Evolutionary conservation across 2,888 invertebrate genomes (phyloP).

Genomic region (Ichneumoninae sp.): DNA sequence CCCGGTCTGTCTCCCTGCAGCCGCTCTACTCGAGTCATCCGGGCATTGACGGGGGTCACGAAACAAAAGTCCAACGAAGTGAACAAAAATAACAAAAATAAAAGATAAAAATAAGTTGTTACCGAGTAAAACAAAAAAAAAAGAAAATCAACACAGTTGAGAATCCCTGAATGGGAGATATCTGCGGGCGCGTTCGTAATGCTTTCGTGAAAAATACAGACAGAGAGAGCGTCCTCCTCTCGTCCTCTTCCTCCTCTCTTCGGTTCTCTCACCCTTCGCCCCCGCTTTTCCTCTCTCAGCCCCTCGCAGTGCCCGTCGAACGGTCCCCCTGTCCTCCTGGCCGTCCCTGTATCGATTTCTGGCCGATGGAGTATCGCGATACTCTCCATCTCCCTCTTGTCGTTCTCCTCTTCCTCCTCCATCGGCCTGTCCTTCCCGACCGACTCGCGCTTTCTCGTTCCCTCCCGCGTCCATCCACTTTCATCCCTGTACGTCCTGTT

Average conservation of each 20-base stretch:
- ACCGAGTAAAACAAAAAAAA: constrained; percentile 30
- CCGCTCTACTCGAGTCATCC: neutral
- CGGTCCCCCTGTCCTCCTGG: constrained; percentile 69
- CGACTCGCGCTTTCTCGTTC: constrained; percentile 12
- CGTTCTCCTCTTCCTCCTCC: constrained; percentile 35
- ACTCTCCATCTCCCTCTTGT: constrained; percentile 63
- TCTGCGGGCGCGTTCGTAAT: constrained; percentile 76
- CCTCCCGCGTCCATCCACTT: constrained; percentile 19
- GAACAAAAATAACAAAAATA: neutral
- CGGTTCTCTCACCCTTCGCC: constrained; percentile 17
- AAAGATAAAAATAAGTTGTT: constrained; percentile 4
- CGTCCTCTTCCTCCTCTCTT: constrained; percentile 49
- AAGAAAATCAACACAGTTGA: constrained; percentile 66
- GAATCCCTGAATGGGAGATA: constrained; percentile 71
- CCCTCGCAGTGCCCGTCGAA: constrained; percentile 53
- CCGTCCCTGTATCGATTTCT: constrained; percentile 80
- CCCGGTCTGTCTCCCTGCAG: neutral
- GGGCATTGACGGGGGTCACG: neutral
- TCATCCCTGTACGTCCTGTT: constrained; percentile 44
- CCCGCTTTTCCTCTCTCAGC: constrained; percentile 35
- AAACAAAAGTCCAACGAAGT: neutral
- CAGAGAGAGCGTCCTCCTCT: constrained; percentile 65
- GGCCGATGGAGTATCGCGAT: constrained; percentile 78
- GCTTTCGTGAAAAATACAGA: constrained; percentile 80
- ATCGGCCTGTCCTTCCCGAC: constrained; percentile 21